These are phyloP conservation scores for Hemiscyllium ocellatum DNA, from an alignment of 2,113 vertebrate genomes.

Conservation along the genomic window DNA sequence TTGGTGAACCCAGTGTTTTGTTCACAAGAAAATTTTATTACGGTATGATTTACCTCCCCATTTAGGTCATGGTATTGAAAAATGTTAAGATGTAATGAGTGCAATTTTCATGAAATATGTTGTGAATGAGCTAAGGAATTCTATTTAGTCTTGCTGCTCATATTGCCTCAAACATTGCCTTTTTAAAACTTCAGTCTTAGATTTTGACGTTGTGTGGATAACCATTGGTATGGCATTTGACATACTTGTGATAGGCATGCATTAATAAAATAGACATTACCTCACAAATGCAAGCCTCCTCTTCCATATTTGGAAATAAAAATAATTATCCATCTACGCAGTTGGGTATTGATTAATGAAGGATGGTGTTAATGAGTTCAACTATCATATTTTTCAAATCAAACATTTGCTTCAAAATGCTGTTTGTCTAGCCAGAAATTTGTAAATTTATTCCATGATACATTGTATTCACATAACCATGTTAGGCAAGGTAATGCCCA, in stretches of 20 bases:
- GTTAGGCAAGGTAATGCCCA: neutral
- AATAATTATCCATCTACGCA: neutral
- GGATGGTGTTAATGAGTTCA: neutral
- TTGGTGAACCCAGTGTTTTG: neutral
- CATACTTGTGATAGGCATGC: neutral
- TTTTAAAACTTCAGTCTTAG: slow-evolving; percentile 10
- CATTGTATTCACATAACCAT: neutral
- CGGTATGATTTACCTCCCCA: neutral
- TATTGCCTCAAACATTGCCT: slow-evolving; percentile 12
- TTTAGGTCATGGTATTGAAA: neutral
- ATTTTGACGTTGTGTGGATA: neutral
- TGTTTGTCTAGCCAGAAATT: neutral
- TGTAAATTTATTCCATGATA: neutral
- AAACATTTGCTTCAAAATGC: neutral
- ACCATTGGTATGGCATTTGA: neutral
- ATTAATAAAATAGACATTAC: neutral
- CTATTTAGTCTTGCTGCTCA: slow-evolving; percentile 21
- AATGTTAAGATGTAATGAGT: neutral
- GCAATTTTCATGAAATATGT: neutral
- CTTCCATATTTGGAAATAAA: slow-evolving; percentile 13
- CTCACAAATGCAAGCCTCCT: neutral
- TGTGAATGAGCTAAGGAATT: neutral
- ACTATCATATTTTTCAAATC: neutral
- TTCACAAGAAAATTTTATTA: neutral
- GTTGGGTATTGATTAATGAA: neutral